Conservation (phyloP, 2,888 invertebrate species). For the Lypha dubia region DNA sequence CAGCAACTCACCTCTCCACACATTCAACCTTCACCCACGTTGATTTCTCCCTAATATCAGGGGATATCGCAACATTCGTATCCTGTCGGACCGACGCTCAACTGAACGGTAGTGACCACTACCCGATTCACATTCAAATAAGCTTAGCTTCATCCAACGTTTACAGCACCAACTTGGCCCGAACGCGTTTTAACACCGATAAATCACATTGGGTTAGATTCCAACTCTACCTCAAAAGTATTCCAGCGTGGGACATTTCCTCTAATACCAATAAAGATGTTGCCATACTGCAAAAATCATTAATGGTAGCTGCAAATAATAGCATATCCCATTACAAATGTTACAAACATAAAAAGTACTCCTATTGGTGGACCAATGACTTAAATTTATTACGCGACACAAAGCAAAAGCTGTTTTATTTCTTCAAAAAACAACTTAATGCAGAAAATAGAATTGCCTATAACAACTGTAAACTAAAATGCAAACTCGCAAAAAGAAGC, state of each 20-base stretch:
- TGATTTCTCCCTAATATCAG: conserved; percentile 26
- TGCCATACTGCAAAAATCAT: conserved; percentile 20
- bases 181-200: conserved; percentile 7
- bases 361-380: too few relatives aligned
- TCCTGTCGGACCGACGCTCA: conserved; percentile 38
- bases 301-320: conserved; percentile 18
- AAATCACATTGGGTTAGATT: conserved; percentile 29
- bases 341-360: too few relatives aligned
- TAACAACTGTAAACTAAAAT: too few relatives aligned
- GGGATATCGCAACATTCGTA: conserved; percentile 1
- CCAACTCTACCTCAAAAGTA: neutral
- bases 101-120: conserved; percentile 56
- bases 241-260: neutral
- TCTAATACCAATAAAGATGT: conserved; percentile 42
- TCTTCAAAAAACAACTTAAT: too few relatives aligned
- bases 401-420: too few relatives aligned
- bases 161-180: neutral
- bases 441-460: too few relatives aligned
- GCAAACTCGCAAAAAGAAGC: too few relatives aligned
- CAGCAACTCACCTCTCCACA: conserved; percentile 11
- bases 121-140: conserved; percentile 38
- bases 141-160: neutral
- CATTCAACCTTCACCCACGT: conserved; percentile 48
- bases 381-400: too few relatives aligned
- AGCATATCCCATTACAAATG: too few relatives aligned